A percentile compares a stretch with the other conserved stretches of the same genome.
Evolutionary conservation across 2,113 vertebrate species (phyloP).

Genomic region (Neogobius melanostomus): DNA sequence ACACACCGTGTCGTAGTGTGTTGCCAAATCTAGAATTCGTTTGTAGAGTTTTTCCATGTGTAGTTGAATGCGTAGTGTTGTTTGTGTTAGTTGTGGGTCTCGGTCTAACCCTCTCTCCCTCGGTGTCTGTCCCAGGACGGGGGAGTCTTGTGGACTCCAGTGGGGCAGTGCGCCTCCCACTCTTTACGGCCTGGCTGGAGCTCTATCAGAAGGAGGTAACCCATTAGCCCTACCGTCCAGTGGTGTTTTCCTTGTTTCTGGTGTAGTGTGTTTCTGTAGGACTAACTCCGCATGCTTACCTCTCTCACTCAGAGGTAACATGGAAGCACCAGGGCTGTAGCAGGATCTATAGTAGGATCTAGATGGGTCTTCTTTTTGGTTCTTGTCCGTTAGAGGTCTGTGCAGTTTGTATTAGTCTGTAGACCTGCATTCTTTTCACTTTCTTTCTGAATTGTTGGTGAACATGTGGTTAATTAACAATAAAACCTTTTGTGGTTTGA

Average conservation of each 20-base stretch:
- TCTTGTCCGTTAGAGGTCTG: constrained; percentile 26
- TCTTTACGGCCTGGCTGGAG: constrained; percentile 83
- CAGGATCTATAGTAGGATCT: constrained; percentile 8
- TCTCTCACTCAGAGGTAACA: constrained; percentile 22
- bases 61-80: not conserved
- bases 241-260: constrained; percentile 30
- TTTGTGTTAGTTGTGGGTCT: constrained; percentile 27
- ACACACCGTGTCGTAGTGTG: no score
- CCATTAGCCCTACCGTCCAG: constrained; percentile 63
- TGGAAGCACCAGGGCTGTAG: constrained; percentile 4
- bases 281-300: constrained; percentile 30
- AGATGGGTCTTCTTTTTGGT: constrained; percentile 18
- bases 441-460: not conserved
- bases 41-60: not conserved
- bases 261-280: constrained; percentile 32
- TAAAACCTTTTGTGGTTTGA: not conserved
- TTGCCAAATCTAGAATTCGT: not conserved
- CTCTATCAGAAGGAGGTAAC: constrained; percentile 82
- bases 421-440: constrained; percentile 5
- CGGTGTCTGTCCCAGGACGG: constrained; percentile 80
- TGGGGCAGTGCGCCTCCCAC: constrained; percentile 76
- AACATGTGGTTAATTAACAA: not conserved
- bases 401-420: constrained; percentile 4
- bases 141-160: constrained; percentile 80
- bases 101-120: constrained; percentile 65